phyloP scores from a whole-genome alignment of 2,888 invertebrate species.

The Smittia aterrima region DNA sequence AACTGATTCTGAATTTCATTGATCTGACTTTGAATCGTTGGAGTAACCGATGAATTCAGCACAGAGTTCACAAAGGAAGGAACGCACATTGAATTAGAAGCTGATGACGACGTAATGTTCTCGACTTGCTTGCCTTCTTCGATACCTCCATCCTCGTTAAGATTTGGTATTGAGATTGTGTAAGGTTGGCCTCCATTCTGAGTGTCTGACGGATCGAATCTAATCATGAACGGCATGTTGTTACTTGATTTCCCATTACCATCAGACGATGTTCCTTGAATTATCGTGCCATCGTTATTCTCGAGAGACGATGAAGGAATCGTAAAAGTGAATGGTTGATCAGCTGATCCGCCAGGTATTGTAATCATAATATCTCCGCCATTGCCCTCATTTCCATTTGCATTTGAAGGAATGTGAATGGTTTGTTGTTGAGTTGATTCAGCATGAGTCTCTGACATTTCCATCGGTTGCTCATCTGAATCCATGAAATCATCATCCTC shows the following conservation, averaged over 20 bases:
- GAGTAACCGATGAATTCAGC: slow-evolving; percentile 43
- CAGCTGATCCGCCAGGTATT: slow-evolving; percentile 49
- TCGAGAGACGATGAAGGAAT: slow-evolving; percentile 48
- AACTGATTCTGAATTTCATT: slow-evolving; percentile 46
- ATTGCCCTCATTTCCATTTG: slow-evolving; percentile 1
- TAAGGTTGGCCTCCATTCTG: slow-evolving; percentile 50
- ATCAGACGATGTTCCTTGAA: slow-evolving; percentile 13
- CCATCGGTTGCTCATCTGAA: slow-evolving; percentile 45
- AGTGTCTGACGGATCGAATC: slow-evolving; percentile 50
- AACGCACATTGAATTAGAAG: slow-evolving; percentile 39
- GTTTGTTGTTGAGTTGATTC: slow-evolving; percentile 38
- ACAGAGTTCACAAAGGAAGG: slow-evolving; percentile 44
- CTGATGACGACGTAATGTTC: slow-evolving; percentile 36
- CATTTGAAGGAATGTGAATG: slow-evolving; percentile 16
- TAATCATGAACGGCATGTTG: slow-evolving; percentile 48
- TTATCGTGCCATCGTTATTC: slow-evolving; percentile 11
- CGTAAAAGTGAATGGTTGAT: slow-evolving; percentile 53
- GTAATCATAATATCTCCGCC: slow-evolving; percentile 52
- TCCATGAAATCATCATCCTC: slow-evolving; percentile 63
- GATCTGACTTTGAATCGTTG: slow-evolving; percentile 45
- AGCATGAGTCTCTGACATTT: slow-evolving; percentile 21
- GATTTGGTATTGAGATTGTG: slow-evolving; percentile 52
- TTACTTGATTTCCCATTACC: slow-evolving; percentile 47
- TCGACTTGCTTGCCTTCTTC: neutral
- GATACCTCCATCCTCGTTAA: neutral